Conservation (phyloP, 2,888 invertebrate species). For the Lycaena phlaeas region DNA sequence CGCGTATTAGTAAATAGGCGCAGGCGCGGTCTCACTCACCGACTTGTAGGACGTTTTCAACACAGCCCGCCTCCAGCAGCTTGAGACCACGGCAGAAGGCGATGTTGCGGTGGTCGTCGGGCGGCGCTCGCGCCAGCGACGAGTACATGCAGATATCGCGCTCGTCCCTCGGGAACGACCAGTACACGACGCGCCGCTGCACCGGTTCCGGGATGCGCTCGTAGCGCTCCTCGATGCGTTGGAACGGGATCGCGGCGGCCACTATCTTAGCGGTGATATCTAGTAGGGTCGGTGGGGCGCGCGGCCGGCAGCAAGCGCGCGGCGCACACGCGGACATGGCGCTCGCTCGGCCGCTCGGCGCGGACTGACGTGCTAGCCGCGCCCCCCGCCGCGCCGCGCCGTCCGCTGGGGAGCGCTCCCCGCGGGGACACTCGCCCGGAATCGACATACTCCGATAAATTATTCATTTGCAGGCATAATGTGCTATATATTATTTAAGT, state of each 20-base stretch:
- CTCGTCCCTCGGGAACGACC: conserved; percentile 91
- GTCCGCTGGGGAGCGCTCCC: conserved; percentile 26
- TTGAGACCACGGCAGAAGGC: conserved; percentile 91
- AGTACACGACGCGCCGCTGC: conserved; percentile 88
- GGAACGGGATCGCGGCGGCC: conserved; percentile 88
- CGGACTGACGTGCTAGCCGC: conserved; percentile 53
- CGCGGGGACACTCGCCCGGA: conserved; percentile 58
- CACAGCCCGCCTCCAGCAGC: conserved; percentile 85
- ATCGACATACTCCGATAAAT: conserved; percentile 68
- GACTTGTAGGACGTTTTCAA: conserved; percentile 90
- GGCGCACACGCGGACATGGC: conserved; percentile 68
- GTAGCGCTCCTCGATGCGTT: conserved; percentile 88
- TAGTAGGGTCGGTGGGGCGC: conserved; percentile 81
- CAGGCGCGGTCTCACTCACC: conserved; percentile 79
- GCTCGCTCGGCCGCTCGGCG: conserved; percentile 70
- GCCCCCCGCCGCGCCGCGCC: conserved; percentile 27
- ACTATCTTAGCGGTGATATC: conserved; percentile 89
- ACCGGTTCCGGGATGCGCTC: conserved; percentile 92
- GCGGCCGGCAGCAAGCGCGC: conserved; percentile 70
- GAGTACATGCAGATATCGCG: conserved; percentile 93
- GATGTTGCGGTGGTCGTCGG: conserved; percentile 83
- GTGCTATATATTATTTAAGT: conserved; percentile 72
- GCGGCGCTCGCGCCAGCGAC: conserved; percentile 76
- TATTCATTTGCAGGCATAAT: conserved; percentile 71
- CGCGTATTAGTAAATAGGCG: conserved; percentile 73